Conservation (phyloP, 2,113 vertebrate species). For the Pelecanoides urinatrix region DNA sequence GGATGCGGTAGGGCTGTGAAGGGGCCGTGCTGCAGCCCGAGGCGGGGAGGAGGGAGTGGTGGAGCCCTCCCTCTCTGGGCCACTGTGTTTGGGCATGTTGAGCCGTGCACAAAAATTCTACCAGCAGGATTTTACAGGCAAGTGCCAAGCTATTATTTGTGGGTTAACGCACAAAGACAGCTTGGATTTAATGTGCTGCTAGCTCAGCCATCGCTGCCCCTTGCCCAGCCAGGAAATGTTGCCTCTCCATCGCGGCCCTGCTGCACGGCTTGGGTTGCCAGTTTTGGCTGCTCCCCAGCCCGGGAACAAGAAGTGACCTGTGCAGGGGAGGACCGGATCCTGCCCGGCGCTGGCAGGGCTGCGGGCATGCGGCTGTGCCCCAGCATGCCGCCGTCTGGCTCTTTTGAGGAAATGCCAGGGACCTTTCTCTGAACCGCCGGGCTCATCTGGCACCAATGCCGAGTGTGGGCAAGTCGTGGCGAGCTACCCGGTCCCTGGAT, state of each 20-base stretch:
- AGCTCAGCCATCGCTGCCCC: background rate
- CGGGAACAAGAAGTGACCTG: background rate
- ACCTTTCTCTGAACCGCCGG: background rate
- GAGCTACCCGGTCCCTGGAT: accelerated
- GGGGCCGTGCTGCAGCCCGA: background rate
- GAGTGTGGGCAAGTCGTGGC: background rate
- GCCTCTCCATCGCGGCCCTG: accelerated
- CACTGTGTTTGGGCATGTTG: background rate
- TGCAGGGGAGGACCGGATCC: background rate
- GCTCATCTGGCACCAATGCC: background rate
- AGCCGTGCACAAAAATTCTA: accelerated
- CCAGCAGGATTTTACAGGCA: background rate
- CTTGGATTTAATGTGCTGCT: accelerated
- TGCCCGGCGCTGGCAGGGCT: background rate
- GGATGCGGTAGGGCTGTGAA: background rate
- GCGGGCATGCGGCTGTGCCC: background rate
- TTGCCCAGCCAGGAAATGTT: accelerated
- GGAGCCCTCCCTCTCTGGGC: background rate
- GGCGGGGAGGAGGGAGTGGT: background rate
- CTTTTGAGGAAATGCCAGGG: background rate
- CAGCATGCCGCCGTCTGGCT: background rate
- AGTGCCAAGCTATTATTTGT: background rate
- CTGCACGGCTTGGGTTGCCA: accelerated
- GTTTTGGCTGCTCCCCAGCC: background rate
- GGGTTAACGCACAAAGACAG: background rate